Conservation (phyloP, 2,888 invertebrate genomes). For the Gymnoscelis rufifasciata region DNA sequence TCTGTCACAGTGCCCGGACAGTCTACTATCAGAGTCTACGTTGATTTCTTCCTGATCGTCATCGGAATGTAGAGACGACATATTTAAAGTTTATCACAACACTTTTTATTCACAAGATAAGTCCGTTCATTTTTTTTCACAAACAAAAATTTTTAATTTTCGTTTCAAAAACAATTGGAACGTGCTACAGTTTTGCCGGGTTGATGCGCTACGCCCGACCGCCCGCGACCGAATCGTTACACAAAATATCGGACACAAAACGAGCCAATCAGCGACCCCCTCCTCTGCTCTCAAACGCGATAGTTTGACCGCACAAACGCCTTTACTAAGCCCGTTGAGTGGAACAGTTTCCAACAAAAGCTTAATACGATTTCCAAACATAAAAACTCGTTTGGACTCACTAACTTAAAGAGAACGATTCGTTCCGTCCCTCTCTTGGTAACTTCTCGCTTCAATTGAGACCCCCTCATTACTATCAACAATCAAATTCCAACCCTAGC, state of each 20-base stretch:
- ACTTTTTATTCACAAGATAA: slow-evolving; percentile 18
- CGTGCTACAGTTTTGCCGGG: slow-evolving; percentile 43
- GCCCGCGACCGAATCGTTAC: slow-evolving; percentile 61
- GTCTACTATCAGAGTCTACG: slow-evolving; percentile 82
- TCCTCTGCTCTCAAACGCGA: slow-evolving; percentile 62
- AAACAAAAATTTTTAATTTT: slow-evolving; percentile 23
- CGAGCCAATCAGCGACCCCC: slow-evolving; percentile 72
- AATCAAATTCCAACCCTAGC: slow-evolving; percentile 32
- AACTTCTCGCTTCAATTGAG: slow-evolving; percentile 68
- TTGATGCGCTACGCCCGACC: slow-evolving; percentile 62
- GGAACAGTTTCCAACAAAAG: slow-evolving; percentile 78
- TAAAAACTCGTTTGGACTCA: slow-evolving; percentile 78
- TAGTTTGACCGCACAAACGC: slow-evolving; percentile 76
- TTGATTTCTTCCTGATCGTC: slow-evolving; percentile 84
- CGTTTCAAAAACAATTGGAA: slow-evolving; percentile 25
- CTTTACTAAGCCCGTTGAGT: slow-evolving; percentile 77
- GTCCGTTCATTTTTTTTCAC: slow-evolving; percentile 34
- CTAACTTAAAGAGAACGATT: slow-evolving; percentile 73
- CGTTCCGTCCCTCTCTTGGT: slow-evolving; percentile 61
- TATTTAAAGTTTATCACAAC: slow-evolving; percentile 36
- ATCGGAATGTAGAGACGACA: slow-evolving; percentile 78
- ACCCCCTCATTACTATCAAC: slow-evolving; percentile 44
- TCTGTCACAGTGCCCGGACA: slow-evolving; percentile 75
- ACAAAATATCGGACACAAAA: slow-evolving; percentile 61
- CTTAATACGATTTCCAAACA: slow-evolving; percentile 79